Evolutionary conservation across 2,797 vertebrate species (phyloP).

Genomic region (Pseudochaenichthys georgianus): DNA sequence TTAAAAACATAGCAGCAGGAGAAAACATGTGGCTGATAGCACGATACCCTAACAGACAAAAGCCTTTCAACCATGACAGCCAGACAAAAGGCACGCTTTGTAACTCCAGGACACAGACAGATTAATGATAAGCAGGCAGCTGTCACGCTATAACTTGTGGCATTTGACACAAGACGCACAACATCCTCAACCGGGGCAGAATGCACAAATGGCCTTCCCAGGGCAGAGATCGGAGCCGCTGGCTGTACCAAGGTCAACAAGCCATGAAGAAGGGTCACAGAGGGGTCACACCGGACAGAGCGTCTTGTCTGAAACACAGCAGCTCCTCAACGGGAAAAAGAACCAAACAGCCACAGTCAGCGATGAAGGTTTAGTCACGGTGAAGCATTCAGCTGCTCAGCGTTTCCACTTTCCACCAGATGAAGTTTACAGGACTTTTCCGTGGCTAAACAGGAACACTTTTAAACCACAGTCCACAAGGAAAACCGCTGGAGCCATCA

Average conservation of each 20-base stretch:
- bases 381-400: slow-evolving; percentile 43
- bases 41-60: slow-evolving; percentile 38
- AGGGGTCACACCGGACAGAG: slow-evolving; percentile 47
- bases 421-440: slow-evolving; percentile 49
- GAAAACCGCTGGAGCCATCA: slow-evolving; percentile 14
- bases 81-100: slow-evolving; percentile 39
- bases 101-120: slow-evolving; percentile 37
- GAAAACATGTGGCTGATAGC: slow-evolving; percentile 35
- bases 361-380: slow-evolving; percentile 49
- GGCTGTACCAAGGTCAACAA: slow-evolving; percentile 53
- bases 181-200: slow-evolving; percentile 12
- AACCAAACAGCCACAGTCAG: slow-evolving; percentile 44
- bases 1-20: background rate
- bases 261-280: slow-evolving; percentile 20
- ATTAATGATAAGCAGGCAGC: slow-evolving; percentile 50
- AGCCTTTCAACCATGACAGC: slow-evolving; percentile 32
- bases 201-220: slow-evolving; percentile 47
- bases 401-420: slow-evolving; percentile 54
- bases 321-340: slow-evolving; percentile 22
- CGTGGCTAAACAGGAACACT: slow-evolving; percentile 23
- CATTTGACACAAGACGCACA: slow-evolving; percentile 37
- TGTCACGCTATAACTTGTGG: slow-evolving; percentile 44
- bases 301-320: slow-evolving; percentile 47
- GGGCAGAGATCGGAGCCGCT: slow-evolving; percentile 34
- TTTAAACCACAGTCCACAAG: slow-evolving; percentile 15